These are phyloP conservation scores for Petrocephalus sullivani DNA, from an alignment of 2,797 vertebrate species.

Conservation along the genomic window DNA sequence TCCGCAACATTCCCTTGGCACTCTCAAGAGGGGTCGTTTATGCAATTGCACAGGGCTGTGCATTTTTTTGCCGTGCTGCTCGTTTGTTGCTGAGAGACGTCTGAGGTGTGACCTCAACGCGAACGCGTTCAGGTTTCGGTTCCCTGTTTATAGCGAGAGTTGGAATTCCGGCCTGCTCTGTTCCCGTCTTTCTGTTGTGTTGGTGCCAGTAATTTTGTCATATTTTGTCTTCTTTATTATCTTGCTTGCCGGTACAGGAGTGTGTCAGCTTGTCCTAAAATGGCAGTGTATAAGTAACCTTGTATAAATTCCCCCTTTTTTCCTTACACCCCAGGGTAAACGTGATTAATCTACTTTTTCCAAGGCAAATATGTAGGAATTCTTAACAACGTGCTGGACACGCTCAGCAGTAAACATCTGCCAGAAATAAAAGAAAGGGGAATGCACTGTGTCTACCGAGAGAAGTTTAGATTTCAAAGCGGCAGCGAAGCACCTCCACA, in stretches of 20 bases:
- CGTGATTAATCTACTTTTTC: not conserved
- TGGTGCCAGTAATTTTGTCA: not conserved
- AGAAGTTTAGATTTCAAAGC: not conserved
- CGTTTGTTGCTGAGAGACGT: not conserved
- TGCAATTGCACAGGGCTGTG: not conserved
- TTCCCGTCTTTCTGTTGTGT: not conserved
- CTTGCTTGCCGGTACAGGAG: not conserved
- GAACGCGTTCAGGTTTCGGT: not conserved
- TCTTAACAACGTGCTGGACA: conserved; percentile 14
- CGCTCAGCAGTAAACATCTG: not conserved
- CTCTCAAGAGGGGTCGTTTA: not conserved
- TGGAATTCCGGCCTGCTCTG: not conserved
- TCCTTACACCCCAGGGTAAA: not conserved
- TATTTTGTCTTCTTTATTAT: not conserved
- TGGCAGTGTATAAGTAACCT: not conserved
- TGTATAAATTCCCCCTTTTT: not conserved
- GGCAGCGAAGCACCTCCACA: not conserved
- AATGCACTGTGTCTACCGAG: not conserved
- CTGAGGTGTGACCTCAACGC: not conserved
- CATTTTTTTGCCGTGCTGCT: not conserved
- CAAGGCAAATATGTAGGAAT: not conserved
- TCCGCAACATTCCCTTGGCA: not conserved
- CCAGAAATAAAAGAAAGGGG: not conserved
- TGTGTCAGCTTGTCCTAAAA: not conserved
- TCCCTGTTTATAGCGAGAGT: not conserved